Percentiles rank a stretch among this genome's conserved stretches.
Conservation (phyloP, 2,113 vertebrate genomes). For the Leucosticte australis region DNA sequence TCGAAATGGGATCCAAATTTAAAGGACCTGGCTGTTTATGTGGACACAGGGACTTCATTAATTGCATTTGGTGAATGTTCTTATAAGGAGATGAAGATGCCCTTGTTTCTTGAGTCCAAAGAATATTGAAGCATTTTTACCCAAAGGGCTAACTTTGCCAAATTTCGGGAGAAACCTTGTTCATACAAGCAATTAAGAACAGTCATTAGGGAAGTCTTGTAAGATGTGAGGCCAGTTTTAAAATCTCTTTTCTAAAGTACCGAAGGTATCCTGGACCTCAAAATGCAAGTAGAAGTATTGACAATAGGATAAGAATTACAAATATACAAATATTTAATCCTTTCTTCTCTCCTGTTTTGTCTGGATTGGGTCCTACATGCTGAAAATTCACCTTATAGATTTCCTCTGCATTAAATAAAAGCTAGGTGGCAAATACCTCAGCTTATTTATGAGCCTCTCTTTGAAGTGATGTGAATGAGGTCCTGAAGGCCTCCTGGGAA, state of each 20-base stretch:
- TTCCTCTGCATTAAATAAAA: neutral
- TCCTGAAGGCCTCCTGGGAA: neutral
- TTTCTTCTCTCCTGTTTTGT: neutral
- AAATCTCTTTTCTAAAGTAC: neutral
- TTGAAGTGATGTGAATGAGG: rapidly evolving
- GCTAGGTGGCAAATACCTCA: neutral
- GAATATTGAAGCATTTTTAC: neutral
- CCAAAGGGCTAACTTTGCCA: neutral
- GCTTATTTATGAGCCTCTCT: neutral
- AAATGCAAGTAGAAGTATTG: neutral
- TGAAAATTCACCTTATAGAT: neutral
- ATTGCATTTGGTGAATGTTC: neutral
- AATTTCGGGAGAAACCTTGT: neutral
- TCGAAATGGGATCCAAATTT: neutral
- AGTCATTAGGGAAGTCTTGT: neutral
- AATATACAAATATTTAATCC: neutral
- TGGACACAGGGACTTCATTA: neutral
- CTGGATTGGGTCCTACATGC: neutral
- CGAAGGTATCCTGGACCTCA: neutral
- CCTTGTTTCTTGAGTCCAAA: neutral
- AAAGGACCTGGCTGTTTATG: neutral
- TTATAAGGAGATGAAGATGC: neutral
- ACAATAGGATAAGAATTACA: neutral
- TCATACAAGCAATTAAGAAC: neutral
- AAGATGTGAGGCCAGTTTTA: neutral